Conservation (phyloP, 2,888 invertebrate species). For the Drosophila picticornis region DNA sequence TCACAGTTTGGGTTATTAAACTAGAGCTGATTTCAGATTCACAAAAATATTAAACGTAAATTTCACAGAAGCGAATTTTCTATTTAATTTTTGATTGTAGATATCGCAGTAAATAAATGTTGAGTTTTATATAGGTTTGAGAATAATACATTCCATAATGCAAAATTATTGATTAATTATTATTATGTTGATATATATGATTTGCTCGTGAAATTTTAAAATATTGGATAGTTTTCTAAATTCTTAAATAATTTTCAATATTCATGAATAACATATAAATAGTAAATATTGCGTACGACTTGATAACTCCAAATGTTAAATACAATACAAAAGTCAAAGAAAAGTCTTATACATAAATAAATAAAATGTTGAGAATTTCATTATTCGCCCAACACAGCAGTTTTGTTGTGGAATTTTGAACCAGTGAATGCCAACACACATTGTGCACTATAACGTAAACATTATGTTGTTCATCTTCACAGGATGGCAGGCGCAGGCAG, state of each 20-base stretch:
- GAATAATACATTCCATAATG: not conserved
- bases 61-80: not conserved
- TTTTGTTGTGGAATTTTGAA: constrained; percentile 3
- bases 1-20: constrained; percentile 11
- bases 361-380: not conserved
- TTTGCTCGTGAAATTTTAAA: not conserved
- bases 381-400: not conserved
- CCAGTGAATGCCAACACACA: constrained; percentile 33
- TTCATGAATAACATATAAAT: not conserved
- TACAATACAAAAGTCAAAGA: not conserved
- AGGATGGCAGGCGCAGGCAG: constrained; percentile 2
- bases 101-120: not conserved
- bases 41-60: not conserved
- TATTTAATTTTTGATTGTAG: not conserved
- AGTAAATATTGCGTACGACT: not conserved
- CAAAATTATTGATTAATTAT: not conserved
- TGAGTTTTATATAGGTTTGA: not conserved
- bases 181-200: not conserved
- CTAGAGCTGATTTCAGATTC: not conserved
- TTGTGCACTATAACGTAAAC: constrained; percentile 76
- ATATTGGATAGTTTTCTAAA: not conserved
- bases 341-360: not conserved
- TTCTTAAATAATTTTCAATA: no score
- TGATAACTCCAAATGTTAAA: not conserved
- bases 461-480: constrained; percentile 53